A percentile compares a stretch with the other conserved stretches of the same genome.
Conservation (phyloP, 2,113 vertebrate genomes). For the Esox niger region DNA sequence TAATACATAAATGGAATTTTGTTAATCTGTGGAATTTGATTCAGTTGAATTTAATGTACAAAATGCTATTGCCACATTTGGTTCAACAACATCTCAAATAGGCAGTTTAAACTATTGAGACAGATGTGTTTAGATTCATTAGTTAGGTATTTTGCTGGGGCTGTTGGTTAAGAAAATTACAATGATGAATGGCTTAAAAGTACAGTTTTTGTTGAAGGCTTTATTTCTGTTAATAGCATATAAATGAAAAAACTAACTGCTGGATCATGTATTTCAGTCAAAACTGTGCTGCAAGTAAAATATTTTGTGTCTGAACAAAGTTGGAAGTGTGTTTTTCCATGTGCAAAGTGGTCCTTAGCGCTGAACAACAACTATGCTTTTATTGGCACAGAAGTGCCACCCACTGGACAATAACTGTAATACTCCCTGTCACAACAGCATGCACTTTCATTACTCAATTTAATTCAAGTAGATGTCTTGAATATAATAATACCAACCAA, state of each 20-base stretch:
- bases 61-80: slow-evolving; percentile 48
- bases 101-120: slow-evolving; percentile 20
- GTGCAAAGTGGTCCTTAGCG: background rate
- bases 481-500: background rate
- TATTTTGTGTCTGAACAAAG: slow-evolving; percentile 44
- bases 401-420: slow-evolving; percentile 35
- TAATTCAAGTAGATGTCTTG: background rate
- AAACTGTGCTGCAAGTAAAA: slow-evolving; percentile 70
- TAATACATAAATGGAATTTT: slow-evolving; percentile 34
- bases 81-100: slow-evolving; percentile 31
- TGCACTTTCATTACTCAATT: background rate
- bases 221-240: slow-evolving; percentile 42
- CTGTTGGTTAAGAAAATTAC: slow-evolving; percentile 52
- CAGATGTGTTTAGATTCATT: slow-evolving; percentile 45
- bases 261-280: slow-evolving; percentile 60
- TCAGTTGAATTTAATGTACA: slow-evolving; percentile 19
- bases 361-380: background rate
- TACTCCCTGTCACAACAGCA: background rate
- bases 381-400: slow-evolving; percentile 19
- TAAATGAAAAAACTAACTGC: slow-evolving; percentile 51
- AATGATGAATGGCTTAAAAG: slow-evolving; percentile 50
- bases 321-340: slow-evolving; percentile 8
- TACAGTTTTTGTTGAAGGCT: slow-evolving; percentile 36
- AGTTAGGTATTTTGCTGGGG: slow-evolving; percentile 38
- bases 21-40: slow-evolving; percentile 20